These are phyloP conservation scores for Malacoctenus gilli DNA, from an alignment of 2,797 vertebrate species.

Conservation along the genomic window DNA sequence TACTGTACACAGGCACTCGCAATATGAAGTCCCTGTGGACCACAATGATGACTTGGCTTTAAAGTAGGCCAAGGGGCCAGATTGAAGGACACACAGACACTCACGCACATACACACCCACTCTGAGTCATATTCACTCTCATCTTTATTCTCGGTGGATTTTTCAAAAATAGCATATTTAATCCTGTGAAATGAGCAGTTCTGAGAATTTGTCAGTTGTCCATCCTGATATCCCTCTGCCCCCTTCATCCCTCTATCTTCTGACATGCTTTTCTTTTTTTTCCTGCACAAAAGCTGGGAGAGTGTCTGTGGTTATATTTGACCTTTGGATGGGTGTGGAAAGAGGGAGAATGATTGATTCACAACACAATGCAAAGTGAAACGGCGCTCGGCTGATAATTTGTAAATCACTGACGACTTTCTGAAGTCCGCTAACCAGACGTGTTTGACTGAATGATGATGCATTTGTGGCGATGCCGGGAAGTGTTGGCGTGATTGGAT, in stretches of 20 bases:
- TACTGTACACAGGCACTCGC: constrained; percentile 32
- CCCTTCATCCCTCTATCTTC: constrained; percentile 35
- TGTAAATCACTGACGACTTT: constrained; percentile 41
- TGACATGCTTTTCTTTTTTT: constrained; percentile 34
- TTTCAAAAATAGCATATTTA: constrained; percentile 77
- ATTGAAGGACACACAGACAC: constrained; percentile 61
- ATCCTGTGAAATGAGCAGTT: constrained; percentile 74
- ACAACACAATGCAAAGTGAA: constrained; percentile 29
- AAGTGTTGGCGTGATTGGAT: constrained; percentile 20
- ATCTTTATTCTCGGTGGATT: constrained; percentile 69
- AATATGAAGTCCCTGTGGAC: constrained; percentile 52
- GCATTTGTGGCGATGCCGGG: constrained; percentile 39
- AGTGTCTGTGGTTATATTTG: constrained; percentile 45
- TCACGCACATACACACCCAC: constrained; percentile 15
- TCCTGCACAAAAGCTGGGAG: constrained; percentile 18
- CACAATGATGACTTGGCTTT: constrained; percentile 72
- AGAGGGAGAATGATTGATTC: constrained; percentile 35
- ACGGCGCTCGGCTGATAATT: constrained; percentile 7
- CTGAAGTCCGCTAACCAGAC: constrained; percentile 20
- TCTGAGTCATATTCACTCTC: constrained; percentile 63
- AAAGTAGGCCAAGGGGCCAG: constrained; percentile 78
- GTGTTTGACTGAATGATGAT: constrained; percentile 21
- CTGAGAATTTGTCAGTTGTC: constrained; percentile 58
- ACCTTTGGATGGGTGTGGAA: constrained; percentile 44
- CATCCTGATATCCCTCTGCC: constrained; percentile 35